These are phyloP conservation scores for Trematomus bernacchii DNA, from an alignment of 2,797 vertebrate genomes.

Conservation along the genomic window DNA sequence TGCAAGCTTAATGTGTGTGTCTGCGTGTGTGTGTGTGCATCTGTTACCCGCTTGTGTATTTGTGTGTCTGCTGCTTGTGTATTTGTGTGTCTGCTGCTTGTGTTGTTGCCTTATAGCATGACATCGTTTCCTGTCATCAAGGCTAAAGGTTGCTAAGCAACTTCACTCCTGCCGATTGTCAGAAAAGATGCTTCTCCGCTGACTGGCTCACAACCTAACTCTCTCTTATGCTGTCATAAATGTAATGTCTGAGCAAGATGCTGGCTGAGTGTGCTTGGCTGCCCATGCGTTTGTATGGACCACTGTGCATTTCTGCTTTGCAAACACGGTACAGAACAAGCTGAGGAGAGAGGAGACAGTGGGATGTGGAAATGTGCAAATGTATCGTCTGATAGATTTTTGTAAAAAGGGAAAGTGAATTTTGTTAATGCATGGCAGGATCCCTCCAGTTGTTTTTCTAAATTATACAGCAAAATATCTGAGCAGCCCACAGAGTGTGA, in stretches of 20 bases:
- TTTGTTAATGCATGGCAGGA: slow-evolving; percentile 9
- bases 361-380: slow-evolving; percentile 21
- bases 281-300: slow-evolving; percentile 34
- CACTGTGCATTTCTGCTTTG: slow-evolving; percentile 43
- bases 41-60: slow-evolving; percentile 35
- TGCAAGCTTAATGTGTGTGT: slow-evolving; percentile 8
- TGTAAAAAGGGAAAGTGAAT: slow-evolving; percentile 49
- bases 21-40: slow-evolving; percentile 32
- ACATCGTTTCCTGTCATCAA: slow-evolving; percentile 80
- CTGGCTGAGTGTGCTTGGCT: slow-evolving; percentile 45
- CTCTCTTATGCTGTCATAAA: slow-evolving; percentile 30
- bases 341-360: slow-evolving; percentile 10
- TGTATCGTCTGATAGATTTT: slow-evolving; percentile 38
- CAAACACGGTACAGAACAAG: slow-evolving; percentile 15
- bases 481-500: background rate
- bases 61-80: slow-evolving; percentile 40
- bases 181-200: slow-evolving; percentile 67
- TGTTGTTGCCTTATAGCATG: slow-evolving; percentile 54
- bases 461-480: slow-evolving; percentile 16
- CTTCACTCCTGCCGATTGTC: slow-evolving; percentile 74
- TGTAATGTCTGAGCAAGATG: slow-evolving; percentile 37
- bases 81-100: slow-evolving; percentile 36
- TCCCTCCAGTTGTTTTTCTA: slow-evolving; percentile 22
- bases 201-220: slow-evolving; percentile 36
- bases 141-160: slow-evolving; percentile 88